Base-by-base conservation (phyloP, 2,888 invertebrate genomes). In the Mayetiola destructor region DNA sequence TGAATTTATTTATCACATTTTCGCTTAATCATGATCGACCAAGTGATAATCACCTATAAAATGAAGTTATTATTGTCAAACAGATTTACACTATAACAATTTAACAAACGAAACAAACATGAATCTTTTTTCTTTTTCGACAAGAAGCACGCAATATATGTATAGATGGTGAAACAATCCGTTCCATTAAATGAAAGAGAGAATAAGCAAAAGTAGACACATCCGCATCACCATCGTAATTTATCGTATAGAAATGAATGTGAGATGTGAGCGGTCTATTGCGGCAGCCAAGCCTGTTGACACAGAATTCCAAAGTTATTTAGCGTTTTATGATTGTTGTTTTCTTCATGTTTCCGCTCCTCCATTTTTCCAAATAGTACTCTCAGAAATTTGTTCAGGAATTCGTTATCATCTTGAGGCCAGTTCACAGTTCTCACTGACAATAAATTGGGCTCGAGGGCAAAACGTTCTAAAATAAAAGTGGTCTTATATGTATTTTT, bases 281-380 rank as follows among this genome's bases (percentile, higher is more conserved):
- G n/a, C n/a, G n/a, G n/a, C 48, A 48, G 27, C 48, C n/a, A 27
- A 48, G 48, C 27, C 48, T 48, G 48, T 48, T 48, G 48, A 48
- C 48, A 48, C 48, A 48, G 48, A 48, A 48, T 48, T 48, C 27
- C 42, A 27, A 48, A 48, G 48, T 27, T 48, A 48, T 48, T 48
- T 48, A 48, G 48, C 48, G 48, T 48, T 48, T 48, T 48, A 48
- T 48, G 23, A 48, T 48, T 48, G 27, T 48, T 48, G 48, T 48
- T 48, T 48, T n/a, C n/a, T n/a, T n/a, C n/a, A n/a, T n/a, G n/a
- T n/a, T n/a, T n/a, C n/a, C n/a, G n/a, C n/a, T n/a, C n/a, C n/a
- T n/a, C n/a, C n/a, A n/a, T n/a, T n/a, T n/a, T n/a, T n/a, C n/a
- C n/a, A n/a, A n/a, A n/a, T n/a, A n/a, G n/a, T n/a, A n/a, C n/a